Conservation (phyloP, 2,113 vertebrate genomes). For the Penelope pileata region DNA sequence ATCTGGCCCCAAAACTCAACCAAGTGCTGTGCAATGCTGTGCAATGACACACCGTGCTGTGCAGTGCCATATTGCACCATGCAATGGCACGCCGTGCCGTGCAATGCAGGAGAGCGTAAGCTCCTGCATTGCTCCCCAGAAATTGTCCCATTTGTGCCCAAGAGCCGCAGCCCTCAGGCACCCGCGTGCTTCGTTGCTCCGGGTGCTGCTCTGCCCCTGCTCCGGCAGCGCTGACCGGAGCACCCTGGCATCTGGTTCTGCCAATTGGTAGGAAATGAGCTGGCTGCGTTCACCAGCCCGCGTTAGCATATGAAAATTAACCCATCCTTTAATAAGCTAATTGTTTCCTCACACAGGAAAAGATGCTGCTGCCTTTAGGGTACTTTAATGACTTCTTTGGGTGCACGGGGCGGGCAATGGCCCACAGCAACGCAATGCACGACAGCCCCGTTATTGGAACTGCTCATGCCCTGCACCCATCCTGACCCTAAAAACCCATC, state of each 20-base stretch:
- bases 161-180: background rate
- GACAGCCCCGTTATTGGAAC: accelerated
- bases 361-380: background rate
- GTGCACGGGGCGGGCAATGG: accelerated
- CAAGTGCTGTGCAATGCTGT: accelerated
- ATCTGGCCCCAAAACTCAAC: background rate
- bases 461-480: background rate
- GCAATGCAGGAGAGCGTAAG: accelerated
- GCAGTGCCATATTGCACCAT: accelerated
- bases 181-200: background rate
- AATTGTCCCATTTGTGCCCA: background rate
- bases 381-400: background rate
- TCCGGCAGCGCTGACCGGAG: background rate
- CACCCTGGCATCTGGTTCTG: slow-evolving; percentile 13
- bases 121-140: accelerated
- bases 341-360: slow-evolving; percentile 59
- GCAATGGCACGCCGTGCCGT: background rate
- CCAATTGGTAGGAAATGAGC: slow-evolving; percentile 40
- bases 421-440: background rate
- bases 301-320: background rate
- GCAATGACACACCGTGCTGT: background rate
- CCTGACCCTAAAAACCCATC: background rate
- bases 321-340: background rate
- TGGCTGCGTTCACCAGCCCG: background rate
- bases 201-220: background rate